These are phyloP conservation scores for Jacana jacana DNA, from an alignment of 2,113 vertebrate genomes.

Conservation along the genomic window DNA sequence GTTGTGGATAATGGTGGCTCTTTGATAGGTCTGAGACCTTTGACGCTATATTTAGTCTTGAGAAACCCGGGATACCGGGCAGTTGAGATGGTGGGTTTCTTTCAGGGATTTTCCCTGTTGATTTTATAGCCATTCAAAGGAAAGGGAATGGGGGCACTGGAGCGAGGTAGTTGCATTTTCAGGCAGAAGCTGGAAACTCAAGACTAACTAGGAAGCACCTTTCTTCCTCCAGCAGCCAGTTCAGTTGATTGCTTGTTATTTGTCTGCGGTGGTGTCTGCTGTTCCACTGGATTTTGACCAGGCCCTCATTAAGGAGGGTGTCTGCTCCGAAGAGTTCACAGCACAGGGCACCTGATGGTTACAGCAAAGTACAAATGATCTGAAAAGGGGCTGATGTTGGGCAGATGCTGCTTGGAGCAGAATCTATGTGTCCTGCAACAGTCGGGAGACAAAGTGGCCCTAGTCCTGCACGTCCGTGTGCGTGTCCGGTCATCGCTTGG, in stretches of 20 bases:
- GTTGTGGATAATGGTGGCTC: rapidly evolving
- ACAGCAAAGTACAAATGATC: not conserved
- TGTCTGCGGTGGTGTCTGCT: not conserved
- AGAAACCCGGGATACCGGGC: rapidly evolving
- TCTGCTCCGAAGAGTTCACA: not conserved
- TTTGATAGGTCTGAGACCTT: not conserved
- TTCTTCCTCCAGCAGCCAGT: not conserved
- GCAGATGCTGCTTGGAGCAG: not conserved
- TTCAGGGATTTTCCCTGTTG: too few relatives aligned
- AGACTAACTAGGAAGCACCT: not conserved
- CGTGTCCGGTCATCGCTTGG: not conserved
- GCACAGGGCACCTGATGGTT: not conserved
- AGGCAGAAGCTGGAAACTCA: not conserved
- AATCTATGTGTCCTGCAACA: not conserved
- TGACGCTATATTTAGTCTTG: not conserved
- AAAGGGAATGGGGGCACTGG: not conserved
- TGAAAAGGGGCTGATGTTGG: not conserved
- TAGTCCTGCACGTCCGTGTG: too few relatives aligned
- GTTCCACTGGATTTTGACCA: not conserved
- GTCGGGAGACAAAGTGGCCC: not conserved
- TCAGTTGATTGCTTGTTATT: not conserved
- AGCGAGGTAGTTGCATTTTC: not conserved
- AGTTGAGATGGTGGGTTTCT: not conserved
- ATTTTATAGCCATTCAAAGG: not conserved
- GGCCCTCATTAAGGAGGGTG: not conserved